Conservation (phyloP, 2,113 vertebrate species). For the Nannobrachium achirus region DNA sequence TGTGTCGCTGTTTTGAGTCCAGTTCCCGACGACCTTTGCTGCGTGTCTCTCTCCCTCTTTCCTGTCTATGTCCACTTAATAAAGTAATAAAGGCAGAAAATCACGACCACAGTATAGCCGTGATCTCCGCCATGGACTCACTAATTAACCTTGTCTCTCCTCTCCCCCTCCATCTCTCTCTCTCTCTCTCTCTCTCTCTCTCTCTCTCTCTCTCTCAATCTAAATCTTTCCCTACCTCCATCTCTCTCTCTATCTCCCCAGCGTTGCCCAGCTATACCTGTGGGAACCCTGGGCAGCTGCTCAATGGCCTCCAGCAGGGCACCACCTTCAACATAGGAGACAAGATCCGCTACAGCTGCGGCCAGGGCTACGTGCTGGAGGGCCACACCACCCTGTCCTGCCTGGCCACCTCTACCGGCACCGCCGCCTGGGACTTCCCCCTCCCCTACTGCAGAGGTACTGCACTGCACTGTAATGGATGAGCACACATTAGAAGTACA, state of each 20-base stretch:
- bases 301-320: slow-evolving; percentile 93
- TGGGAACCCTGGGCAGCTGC: slow-evolving; percentile 92
- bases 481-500: too few species aligned
- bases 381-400: slow-evolving; percentile 95
- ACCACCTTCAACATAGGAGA: slow-evolving; percentile 93
- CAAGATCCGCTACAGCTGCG: slow-evolving; percentile 97
- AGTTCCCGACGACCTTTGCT: too few species aligned
- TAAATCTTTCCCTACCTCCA: not conserved
- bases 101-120: too few species aligned
- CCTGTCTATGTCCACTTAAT: too few species aligned
- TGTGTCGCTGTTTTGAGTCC: too few species aligned
- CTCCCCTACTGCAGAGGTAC: slow-evolving; percentile 97
- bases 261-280: slow-evolving; percentile 96
- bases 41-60: too few species aligned
- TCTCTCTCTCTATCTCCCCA: slow-evolving; percentile 56
- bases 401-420: slow-evolving; percentile 84
- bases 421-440: slow-evolving; percentile 96
- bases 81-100: too few species aligned
- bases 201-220: too few species aligned
- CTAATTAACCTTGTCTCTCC: slow-evolving; percentile 16
- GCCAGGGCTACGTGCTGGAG: slow-evolving; percentile 90
- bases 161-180: slow-evolving; percentile 3
- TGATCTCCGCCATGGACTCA: not conserved
- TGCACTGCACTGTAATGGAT: too few species aligned
- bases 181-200: not conserved